Evolutionary conservation across 2,797 vertebrate species (phyloP).

Genomic region (Morus bassanus): DNA sequence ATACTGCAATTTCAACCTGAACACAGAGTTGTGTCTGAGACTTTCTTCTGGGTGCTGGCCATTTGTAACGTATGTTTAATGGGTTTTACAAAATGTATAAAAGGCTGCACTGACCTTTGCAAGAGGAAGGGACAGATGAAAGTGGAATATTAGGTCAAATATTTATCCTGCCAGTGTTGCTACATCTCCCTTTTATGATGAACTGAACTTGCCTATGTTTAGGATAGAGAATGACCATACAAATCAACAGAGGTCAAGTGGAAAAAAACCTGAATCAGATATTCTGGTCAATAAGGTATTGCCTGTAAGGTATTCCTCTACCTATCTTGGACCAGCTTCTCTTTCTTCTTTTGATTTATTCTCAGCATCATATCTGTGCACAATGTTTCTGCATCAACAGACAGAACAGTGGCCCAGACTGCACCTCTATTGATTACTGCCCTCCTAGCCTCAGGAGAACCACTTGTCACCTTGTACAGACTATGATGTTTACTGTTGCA

Average conservation of each 20-base stretch:
- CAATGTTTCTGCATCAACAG: conserved; percentile 36
- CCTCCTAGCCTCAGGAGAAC: conserved; percentile 59
- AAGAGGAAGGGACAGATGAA: background rate
- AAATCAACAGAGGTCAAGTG: background rate
- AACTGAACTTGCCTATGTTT: background rate
- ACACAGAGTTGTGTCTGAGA: background rate
- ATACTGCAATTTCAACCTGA: background rate
- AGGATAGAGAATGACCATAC: background rate
- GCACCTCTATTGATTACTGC: conserved; percentile 54
- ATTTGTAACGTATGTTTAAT: background rate
- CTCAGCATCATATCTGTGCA: background rate
- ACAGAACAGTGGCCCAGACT: conserved; percentile 1
- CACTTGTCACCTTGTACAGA: conserved; percentile 66
- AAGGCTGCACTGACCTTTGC: background rate
- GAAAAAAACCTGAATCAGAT: background rate
- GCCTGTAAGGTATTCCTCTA: conserved; percentile 1
- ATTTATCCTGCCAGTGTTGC: background rate
- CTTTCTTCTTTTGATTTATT: conserved; percentile 62
- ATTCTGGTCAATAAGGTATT: background rate
- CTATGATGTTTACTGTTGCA: conserved; percentile 63
- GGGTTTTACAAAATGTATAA: background rate
- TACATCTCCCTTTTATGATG: background rate
- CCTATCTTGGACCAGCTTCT: conserved; percentile 23
- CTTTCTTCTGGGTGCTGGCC: background rate
- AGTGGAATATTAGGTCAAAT: background rate